phyloP scores from a whole-genome alignment of 2,797 vertebrate species.

The Pristis pectinata region DNA sequence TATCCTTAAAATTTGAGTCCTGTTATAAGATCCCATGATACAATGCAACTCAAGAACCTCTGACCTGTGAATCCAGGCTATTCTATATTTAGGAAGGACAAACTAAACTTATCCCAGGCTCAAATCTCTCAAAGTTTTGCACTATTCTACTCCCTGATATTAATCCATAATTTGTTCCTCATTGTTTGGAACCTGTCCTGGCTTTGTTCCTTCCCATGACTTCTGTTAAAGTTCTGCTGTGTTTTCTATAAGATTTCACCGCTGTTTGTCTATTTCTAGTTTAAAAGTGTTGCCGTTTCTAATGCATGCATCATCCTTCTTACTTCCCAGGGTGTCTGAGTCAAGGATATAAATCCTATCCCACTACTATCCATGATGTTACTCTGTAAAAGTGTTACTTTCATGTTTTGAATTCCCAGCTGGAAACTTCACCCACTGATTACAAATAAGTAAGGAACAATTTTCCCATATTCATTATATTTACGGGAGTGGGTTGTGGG shows the following conservation, averaged over 20 bases:
- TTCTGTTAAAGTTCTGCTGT: background rate
- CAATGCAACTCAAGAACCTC: background rate
- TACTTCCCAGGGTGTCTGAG: background rate
- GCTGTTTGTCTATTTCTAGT: background rate
- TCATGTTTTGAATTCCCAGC: background rate
- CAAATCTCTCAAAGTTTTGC: background rate
- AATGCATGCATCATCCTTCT: background rate
- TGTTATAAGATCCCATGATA: background rate
- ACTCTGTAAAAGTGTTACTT: background rate
- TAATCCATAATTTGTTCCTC: background rate
- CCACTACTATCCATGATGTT: background rate
- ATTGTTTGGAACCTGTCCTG: background rate
- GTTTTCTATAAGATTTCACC: background rate
- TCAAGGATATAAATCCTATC: background rate
- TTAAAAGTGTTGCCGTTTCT: background rate
- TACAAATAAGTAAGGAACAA: background rate
- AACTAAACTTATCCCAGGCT: background rate
- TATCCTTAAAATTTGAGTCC: background rate
- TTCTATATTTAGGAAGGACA: background rate
- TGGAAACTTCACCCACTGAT: background rate
- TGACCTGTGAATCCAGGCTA: background rate
- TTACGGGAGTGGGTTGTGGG: background rate
- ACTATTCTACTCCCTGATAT: background rate
- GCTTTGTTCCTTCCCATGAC: background rate
- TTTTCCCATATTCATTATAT: background rate